Conservation (phyloP, 2,113 vertebrate genomes). For the Neotoma lepida region DNA sequence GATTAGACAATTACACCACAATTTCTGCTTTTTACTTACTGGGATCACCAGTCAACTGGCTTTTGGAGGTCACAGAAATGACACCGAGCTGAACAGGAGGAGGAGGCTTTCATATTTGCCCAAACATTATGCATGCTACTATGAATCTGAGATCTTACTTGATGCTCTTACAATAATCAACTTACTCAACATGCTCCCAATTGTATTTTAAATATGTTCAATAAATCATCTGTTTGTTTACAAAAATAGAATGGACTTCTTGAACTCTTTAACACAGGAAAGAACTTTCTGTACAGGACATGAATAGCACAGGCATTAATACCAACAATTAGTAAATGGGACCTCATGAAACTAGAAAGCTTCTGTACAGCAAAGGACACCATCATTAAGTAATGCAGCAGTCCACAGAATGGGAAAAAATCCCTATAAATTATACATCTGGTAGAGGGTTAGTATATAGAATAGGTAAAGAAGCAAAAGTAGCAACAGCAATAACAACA, state of each 20-base stretch:
- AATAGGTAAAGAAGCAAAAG: background rate
- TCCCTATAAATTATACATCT: background rate
- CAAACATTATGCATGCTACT: too few species aligned
- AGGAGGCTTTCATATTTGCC: background rate
- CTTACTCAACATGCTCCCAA: background rate
- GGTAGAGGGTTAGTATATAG: background rate
- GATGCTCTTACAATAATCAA: background rate
- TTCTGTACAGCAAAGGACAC: background rate
- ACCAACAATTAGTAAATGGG: background rate
- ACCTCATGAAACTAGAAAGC: background rate
- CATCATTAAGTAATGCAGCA: background rate
- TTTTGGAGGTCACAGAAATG: background rate
- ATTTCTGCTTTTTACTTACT: background rate
- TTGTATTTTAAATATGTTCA: background rate
- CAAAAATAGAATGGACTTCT: background rate
- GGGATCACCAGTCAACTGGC: background rate
- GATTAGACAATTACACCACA: background rate
- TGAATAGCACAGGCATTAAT: background rate
- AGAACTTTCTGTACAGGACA: background rate
- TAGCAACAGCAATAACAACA: background rate
- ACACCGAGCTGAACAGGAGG: background rate
- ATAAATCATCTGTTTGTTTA: background rate
- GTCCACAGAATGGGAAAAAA: background rate
- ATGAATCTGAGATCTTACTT: background rate
- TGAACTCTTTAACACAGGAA: background rate